A percentile compares a stretch with the other conserved stretches of the same genome.
These are phyloP conservation scores for Ciconia maguari DNA, from an alignment of 2,113 vertebrate genomes.

Conservation along the genomic window DNA sequence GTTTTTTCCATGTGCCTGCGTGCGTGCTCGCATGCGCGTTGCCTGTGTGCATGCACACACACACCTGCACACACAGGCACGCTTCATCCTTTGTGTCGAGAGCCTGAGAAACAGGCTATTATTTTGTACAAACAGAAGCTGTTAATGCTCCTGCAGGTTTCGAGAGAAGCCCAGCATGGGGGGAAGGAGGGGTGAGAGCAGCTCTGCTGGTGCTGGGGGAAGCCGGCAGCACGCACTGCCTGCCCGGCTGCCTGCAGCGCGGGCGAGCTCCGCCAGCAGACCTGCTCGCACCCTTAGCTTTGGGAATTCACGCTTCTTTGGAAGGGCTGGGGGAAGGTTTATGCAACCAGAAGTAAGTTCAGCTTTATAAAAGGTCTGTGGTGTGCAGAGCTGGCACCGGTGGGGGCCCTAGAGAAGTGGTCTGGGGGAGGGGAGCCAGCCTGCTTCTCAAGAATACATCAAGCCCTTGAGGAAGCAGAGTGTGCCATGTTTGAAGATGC, in stretches of 20 bases:
- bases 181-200: neutral
- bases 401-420: constrained; percentile 41
- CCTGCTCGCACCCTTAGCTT: rapidly evolving
- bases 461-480: constrained; percentile 97
- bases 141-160: neutral
- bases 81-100: neutral
- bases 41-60: neutral
- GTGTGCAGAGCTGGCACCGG: constrained; percentile 28
- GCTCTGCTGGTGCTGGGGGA: neutral
- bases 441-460: constrained; percentile 90
- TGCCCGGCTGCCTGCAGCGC: neutral
- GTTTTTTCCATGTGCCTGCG: neutral
- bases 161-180: neutral
- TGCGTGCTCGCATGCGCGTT: neutral
- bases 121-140: neutral
- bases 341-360: constrained; percentile 16
- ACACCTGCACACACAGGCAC: rapidly evolving
- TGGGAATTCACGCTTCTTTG: neutral
- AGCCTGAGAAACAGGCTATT: neutral
- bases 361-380: constrained; percentile 55
- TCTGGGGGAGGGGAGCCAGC: constrained; percentile 62
- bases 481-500: constrained; percentile 99
- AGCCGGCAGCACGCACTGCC: neutral
- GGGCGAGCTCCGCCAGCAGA: rapidly evolving
- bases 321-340: neutral